Evolutionary conservation across 1,140 invertebrate genomes (phyloP), one percentile per base, ranked within the genome.

Genomic region (Drosophila bocki): DNA sequence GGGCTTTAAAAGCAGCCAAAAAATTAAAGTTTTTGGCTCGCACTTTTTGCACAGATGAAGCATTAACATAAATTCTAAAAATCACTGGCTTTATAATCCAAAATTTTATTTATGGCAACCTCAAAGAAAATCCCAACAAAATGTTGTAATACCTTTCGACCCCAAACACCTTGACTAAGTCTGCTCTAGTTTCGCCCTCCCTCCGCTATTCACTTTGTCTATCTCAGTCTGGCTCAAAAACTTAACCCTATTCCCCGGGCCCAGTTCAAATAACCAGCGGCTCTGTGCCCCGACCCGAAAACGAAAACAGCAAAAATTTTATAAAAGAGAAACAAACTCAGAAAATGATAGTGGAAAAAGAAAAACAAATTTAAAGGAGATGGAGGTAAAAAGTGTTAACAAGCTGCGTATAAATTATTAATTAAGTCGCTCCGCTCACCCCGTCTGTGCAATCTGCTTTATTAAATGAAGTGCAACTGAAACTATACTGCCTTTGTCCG

Each of bases 351-450:
- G 13, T 8, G 13, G 17, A 22, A 44, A 59, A 32, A 19, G 3
- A 42, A 68, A 35, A 26, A 26, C n/a, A 42, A 50, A 47, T 12
- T 19, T 41, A 47, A 17, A 29, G 54, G 58, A 60, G 41, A 17
- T 13, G 54, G 33, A 29, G 41, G 41, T 13, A 62, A 79, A 47
- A 74, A 62, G 61, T 76, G 70, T 83, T 83, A 82, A 83, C 81
- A 83, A 79, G 61, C 76, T 47, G 54, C 42, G 54, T 45, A 62
- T 83, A 63, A 79, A 83, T 83, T 79, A 83, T 83, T 83, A 53
- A 80, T 80, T 65, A 79, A 65, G 67, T 47, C 39, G 39, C 50
- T 35, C 32, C n/a, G 13, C 50, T 48, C 44, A 35, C n/a, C 45
- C 33, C 32, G 39, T 58, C 54, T 56, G 32, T 56, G 74, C 58